Percentiles rank a stretch among this genome's conserved stretches.
Conservation (phyloP, 2,797 vertebrate species). For the Coluber constrictor region DNA sequence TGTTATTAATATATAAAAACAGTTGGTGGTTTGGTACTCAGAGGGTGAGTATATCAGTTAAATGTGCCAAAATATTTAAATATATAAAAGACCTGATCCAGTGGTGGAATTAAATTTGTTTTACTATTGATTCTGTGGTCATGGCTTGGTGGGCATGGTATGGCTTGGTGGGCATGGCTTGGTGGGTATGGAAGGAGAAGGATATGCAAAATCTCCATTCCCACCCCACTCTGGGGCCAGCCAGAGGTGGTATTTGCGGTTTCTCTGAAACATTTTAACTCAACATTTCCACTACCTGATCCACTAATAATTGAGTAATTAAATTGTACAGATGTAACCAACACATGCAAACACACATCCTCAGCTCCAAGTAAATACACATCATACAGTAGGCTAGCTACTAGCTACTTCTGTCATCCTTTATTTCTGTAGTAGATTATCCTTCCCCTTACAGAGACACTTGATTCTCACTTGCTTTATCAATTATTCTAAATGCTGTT, state of each 20-base stretch:
- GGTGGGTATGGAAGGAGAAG: too few relatives aligned
- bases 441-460: not conserved
- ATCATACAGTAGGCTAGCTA: not conserved
- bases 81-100: not conserved
- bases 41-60: not conserved
- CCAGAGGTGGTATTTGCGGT: too few relatives aligned
- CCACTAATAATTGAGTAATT: not conserved
- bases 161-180: too few relatives aligned
- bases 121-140: too few relatives aligned
- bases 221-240: too few relatives aligned
- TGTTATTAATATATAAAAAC: not conserved
- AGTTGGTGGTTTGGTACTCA: not conserved
- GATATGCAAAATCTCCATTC: too few relatives aligned
- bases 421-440: not conserved
- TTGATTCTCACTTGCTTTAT: not conserved
- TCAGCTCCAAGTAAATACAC: not conserved
- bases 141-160: too few relatives aligned
- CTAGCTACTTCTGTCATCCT: not conserved
- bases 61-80: not conserved
- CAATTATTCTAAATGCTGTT: not conserved
- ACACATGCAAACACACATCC: not conserved
- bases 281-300: not conserved
- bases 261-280: too few relatives aligned
- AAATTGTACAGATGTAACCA: not conserved
- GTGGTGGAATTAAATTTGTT: too few relatives aligned